Evolutionary conservation across 1,140 invertebrate species (phyloP), one percentile per base, ranked within the genome.

Genomic region (Druon quercuslanigerum): DNA sequence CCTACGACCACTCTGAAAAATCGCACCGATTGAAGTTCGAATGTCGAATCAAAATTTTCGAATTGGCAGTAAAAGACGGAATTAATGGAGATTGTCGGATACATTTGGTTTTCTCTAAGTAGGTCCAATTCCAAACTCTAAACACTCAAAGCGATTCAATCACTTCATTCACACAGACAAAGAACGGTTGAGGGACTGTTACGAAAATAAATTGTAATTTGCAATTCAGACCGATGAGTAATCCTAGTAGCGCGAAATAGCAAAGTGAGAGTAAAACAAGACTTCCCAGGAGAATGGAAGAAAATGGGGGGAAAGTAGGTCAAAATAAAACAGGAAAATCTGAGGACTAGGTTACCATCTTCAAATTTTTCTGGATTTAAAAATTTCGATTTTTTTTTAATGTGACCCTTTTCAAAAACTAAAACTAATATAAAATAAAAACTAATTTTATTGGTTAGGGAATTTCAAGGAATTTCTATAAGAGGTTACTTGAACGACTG

Each of bases 211-310:
- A 66, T 66, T 66, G 60, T 66, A 66, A 66, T 66, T 66, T 66
- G 60, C 60, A 66, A 66, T 66, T 66, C 60, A 40, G 60, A 66
- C 60, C 60, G 60, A 66, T 66, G 60, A 66, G 60, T 66, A 66
- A 66, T 66, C 60, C 60, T 66, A 66, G 60, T 40, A 14, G 33
- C 60, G 60, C 60, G 17, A 66, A 60, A 75, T 46, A 75, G 74
- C 56, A 33, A 75, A 66, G 66, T 51, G 50, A 76, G 75, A 52
- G 75, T 51, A 70, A 50, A 19, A 71, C 17, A 71, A 66, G 33
- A 51, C 40, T 11, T 46, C 40, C 9, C 40, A 40, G 17, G 17
- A n/a, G 73, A 56, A 71, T 71, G 9, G 12, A 71, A 71, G 74
- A 71, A 76, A 72, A n/a, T 16, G 2, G 71, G 57, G 25, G 60